Evolutionary conservation across 2,888 invertebrate species (phyloP), one percentile per base, ranked within the genome.

Genomic region (Oscheius onirici): DNA sequence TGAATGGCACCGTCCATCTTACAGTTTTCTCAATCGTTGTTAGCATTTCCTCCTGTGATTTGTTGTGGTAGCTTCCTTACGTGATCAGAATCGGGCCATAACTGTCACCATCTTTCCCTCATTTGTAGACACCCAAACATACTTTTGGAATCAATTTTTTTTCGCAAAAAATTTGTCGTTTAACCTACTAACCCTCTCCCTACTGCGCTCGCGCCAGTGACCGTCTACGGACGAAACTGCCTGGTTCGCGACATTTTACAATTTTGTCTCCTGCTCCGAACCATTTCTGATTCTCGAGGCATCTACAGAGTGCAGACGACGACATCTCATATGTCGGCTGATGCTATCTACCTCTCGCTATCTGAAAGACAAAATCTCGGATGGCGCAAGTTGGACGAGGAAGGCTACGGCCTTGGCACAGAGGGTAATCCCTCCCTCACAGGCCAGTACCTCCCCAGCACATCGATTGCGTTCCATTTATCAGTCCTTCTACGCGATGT

Each of bases 321-420:
- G 54, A 22, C 55, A 10, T 26, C 22, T 58, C 28, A 24, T 26
- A 20, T 63, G 63, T 49, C 63, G 63, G 49, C 34, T 63, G 63
- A 63, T 63, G 63, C 26, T 63, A 63, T 63, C 63, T 60, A 49
- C 63, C 26, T 46, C 24, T 46, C 63, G 63, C 63, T 63, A 63
- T 63, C 63, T 63, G 34, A 15, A 63, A 63, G 63, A 63, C 49
- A 49, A 24, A 63, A 63, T 63, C 63, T 63, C 41, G 63, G 63
- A 63, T 63, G 63, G 63, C 63, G 63, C 63, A 63, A 63, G 63
- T 63, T 63, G 63, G 63, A 63, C 63, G 63, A 63, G 66, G 66
- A 54, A 66, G 66, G 52, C 54, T 54, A 54, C 52, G 66, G 54
- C 66, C 66, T 66, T 66, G 66, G 66, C 66, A 66, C 52, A 40